A percentile compares a stretch with the other conserved stretches of the same genome.
phyloP scores from a whole-genome alignment of 2,888 invertebrate species.

The Epistrophe eligans region DNA sequence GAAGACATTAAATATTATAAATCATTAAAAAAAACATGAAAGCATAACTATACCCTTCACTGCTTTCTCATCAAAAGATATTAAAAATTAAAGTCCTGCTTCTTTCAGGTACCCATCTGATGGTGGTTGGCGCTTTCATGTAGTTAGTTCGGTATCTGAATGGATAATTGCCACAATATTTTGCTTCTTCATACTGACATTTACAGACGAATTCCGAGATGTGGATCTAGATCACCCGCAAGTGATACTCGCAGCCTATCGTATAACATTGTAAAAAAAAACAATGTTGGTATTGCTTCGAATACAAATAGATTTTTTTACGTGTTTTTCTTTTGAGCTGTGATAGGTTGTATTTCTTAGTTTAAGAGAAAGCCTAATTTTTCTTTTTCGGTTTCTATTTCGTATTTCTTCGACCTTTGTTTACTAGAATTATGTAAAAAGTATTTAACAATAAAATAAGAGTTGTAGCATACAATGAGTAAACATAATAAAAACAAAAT shows the following conservation, averaged over 20 bases:
- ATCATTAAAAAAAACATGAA: too few species aligned
- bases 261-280: conserved; percentile 79
- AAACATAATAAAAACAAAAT: conserved; percentile 18
- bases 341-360: conserved; percentile 58
- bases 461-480: conserved; percentile 43
- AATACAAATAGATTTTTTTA: not conserved
- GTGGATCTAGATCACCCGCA: conserved; percentile 85
- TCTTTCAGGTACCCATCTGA: conserved; percentile 84
- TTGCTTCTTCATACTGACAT: conserved; percentile 87
- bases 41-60: not conserved
- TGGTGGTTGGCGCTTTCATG: conserved; percentile 88
- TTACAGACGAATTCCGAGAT: conserved; percentile 87
- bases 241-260: conserved; percentile 80
- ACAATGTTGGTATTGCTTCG: not conserved
- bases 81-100: not conserved
- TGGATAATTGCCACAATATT: conserved; percentile 88
- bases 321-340: conserved; percentile 61
- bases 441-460: conserved; percentile 49
- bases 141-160: conserved; percentile 87
- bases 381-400: conserved; percentile 16
- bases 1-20: too few species aligned
- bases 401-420: conserved; percentile 20
- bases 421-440: conserved; percentile 42
- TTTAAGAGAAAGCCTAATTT: conserved; percentile 23
- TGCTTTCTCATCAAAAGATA: not conserved